A percentile compares a stretch with the other conserved stretches of the same genome.
These are phyloP conservation scores for Lagenorhynchus albirostris DNA, from an alignment of 2,113 vertebrate species.

Conservation along the genomic window DNA sequence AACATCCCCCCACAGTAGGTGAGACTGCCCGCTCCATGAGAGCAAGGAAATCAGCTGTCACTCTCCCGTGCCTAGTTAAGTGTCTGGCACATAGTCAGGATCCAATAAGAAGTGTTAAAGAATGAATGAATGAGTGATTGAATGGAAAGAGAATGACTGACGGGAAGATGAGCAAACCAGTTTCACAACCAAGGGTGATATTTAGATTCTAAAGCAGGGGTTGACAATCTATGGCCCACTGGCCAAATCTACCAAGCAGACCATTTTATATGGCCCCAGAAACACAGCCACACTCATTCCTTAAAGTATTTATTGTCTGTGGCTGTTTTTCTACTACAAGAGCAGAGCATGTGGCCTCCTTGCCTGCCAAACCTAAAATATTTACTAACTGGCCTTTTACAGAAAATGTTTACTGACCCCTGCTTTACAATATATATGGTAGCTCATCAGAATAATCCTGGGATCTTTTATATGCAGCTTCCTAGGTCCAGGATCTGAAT, in stretches of 20 bases:
- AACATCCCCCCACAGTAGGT: neutral
- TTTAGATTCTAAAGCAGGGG: neutral
- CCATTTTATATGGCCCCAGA: neutral
- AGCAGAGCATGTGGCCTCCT: neutral
- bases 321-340: neutral
- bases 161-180: neutral
- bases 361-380: neutral
- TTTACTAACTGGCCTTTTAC: neutral
- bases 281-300: neutral
- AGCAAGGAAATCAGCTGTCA: neutral
- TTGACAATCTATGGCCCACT: neutral
- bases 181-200: neutral
- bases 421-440: neutral
- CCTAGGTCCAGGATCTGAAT: neutral
- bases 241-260: neutral
- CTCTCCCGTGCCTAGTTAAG: neutral
- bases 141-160: neutral
- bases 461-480: neutral
- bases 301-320: neutral
- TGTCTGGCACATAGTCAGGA: neutral
- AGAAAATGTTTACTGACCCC: neutral
- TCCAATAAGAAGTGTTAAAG: neutral
- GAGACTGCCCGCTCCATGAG: neutral
- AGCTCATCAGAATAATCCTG: neutral
- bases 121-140: neutral